Evolutionary conservation across 1,140 invertebrate species (phyloP).

Genomic region (Babylonia areolata): DNA sequence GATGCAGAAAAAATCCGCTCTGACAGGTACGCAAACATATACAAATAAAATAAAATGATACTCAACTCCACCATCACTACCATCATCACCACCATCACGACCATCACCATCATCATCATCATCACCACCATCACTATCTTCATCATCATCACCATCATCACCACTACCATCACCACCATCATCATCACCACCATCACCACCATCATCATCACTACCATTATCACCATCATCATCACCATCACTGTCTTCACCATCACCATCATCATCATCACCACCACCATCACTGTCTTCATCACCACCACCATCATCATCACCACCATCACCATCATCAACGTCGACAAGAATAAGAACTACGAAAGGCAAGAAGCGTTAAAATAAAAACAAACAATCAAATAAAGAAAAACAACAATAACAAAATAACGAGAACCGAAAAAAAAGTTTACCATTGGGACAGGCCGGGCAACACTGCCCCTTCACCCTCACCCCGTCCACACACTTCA

Average conservation of each 20-base stretch:
- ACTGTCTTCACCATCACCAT: background rate
- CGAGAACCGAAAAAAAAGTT: background rate
- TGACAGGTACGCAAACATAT: no score
- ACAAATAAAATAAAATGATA: background rate
- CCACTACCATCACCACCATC: background rate
- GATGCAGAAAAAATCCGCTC: background rate
- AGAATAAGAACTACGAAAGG: background rate
- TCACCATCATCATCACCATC: background rate
- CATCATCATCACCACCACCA: background rate
- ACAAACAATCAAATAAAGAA: background rate
- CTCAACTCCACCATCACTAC: background rate
- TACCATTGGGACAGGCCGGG: slow-evolving; percentile 8
- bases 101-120: background rate
- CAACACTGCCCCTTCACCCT: background rate
- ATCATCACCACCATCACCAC: background rate
- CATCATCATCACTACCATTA: background rate
- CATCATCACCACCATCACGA: background rate
- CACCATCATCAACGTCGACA: background rate
- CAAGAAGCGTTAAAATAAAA: background rate
- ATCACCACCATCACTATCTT: background rate
- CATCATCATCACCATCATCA: background rate
- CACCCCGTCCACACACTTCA: slow-evolving; percentile 7
- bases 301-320: background rate
- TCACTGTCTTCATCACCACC: background rate
- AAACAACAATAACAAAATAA: background rate